phyloP scores from a whole-genome alignment of 2,797 vertebrate genomes.

The Rhabdophis nuchalis region DNA sequence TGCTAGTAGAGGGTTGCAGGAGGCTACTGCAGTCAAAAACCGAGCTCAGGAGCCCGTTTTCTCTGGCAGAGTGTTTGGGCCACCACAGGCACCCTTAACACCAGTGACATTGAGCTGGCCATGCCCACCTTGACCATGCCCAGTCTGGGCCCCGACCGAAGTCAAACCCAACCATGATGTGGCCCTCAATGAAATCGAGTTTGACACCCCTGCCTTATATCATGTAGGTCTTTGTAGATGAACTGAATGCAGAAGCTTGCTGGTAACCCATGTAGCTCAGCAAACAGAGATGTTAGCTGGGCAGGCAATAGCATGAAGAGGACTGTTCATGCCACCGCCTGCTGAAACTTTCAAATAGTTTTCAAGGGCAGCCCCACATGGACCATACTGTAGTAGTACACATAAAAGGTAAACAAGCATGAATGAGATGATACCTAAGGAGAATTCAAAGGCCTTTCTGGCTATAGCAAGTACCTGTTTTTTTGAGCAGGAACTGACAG shows the following conservation, averaged over 20 bases:
- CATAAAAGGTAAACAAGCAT: not conserved
- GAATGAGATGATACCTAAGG: not conserved
- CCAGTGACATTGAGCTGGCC: no score
- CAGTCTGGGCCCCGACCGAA: no score
- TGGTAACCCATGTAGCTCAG: not conserved
- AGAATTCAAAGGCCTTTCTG: not conserved
- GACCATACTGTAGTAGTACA: not conserved
- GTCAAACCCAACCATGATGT: no score
- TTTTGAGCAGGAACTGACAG: not conserved
- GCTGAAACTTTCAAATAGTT: not conserved
- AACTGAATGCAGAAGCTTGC: not conserved
- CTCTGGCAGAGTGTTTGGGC: no score
- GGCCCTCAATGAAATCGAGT: no score
- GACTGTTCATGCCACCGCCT: not conserved
- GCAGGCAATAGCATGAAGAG: not conserved
- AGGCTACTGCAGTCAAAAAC: no score
- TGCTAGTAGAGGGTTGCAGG: no score
- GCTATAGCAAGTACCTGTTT: not conserved
- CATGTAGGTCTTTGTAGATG: not conserved
- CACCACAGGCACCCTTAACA: no score
- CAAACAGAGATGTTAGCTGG: not conserved
- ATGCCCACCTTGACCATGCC: no score
- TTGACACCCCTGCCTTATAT: not conserved
- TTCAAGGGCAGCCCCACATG: not conserved
- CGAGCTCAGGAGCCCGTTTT: no score